These are phyloP conservation scores for Craseonycteris thonglongyai DNA, from an alignment of 2,113 vertebrate species.

Conservation along the genomic window DNA sequence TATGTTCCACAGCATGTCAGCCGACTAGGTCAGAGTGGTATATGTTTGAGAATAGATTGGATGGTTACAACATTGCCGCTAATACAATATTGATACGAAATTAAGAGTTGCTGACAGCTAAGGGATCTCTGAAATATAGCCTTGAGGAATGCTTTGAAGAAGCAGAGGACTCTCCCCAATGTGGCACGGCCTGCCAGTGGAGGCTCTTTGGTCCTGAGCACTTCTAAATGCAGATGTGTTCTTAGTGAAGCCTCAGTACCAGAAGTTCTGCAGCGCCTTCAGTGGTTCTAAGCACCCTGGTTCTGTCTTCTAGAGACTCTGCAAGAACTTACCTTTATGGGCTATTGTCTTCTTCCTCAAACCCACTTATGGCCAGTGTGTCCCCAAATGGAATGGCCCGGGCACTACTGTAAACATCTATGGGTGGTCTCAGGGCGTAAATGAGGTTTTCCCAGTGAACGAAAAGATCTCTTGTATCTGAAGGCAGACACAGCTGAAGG, in stretches of 20 bases:
- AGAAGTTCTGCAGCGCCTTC: background rate
- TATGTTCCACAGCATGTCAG: background rate
- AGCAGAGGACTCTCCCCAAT: background rate
- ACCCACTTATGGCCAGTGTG: background rate
- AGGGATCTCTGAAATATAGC: background rate
- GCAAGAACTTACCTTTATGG: background rate
- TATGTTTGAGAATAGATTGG: background rate
- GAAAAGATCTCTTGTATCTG: constrained; percentile 5
- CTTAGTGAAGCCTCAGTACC: background rate
- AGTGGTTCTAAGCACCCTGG: background rate
- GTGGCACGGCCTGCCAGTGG: background rate
- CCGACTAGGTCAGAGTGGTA: background rate
- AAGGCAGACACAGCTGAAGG: background rate
- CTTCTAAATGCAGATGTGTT: background rate
- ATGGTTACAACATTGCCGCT: background rate
- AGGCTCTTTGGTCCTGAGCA: background rate
- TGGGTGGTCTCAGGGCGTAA: background rate
- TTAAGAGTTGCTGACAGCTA: background rate
- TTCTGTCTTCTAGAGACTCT: background rate
- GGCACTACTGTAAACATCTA: background rate
- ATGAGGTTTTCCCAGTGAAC: constrained; percentile 1
- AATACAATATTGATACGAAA: background rate
- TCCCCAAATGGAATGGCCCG: background rate
- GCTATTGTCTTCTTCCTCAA: background rate
- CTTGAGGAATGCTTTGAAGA: background rate